Percentiles rank a stretch among this genome's conserved stretches.
phyloP scores from a whole-genome alignment of 2,113 vertebrate species.

The Promerops cafer region DNA sequence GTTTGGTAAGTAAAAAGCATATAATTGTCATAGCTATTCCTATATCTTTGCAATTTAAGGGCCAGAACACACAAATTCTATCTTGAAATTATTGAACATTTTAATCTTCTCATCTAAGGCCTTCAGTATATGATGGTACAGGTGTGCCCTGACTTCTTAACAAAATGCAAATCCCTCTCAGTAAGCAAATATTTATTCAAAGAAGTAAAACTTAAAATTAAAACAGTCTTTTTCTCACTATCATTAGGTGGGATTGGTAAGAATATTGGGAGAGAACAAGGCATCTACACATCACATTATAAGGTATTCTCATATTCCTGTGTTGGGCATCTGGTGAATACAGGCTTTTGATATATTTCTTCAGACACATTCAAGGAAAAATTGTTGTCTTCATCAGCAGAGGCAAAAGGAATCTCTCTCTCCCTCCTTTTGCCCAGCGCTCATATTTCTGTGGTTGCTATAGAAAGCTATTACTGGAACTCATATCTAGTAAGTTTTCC shows the following conservation, averaged over 20 bases:
- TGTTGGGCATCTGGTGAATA: background rate
- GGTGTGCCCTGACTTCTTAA: background rate
- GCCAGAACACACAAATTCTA: background rate
- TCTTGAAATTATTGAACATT: background rate
- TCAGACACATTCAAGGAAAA: background rate
- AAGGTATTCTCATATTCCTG: background rate
- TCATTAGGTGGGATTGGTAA: background rate
- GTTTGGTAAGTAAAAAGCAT: background rate
- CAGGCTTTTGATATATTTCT: background rate
- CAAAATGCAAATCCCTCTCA: slow-evolving; percentile 1
- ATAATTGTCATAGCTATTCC: background rate
- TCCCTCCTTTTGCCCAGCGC: background rate
- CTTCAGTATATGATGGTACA: background rate
- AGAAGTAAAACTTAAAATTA: background rate
- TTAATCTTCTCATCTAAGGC: background rate
- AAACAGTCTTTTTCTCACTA: background rate
- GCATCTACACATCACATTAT: background rate
- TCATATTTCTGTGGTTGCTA: slow-evolving; percentile 41
- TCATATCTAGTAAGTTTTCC: slow-evolving; percentile 44
- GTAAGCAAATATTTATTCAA: background rate
- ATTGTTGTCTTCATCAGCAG: background rate
- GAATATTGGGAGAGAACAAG: background rate
- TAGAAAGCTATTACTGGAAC: slow-evolving; percentile 42
- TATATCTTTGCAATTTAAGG: background rate
- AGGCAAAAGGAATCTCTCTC: background rate